Percentiles rank a stretch among this genome's conserved stretches.
phyloP scores from a whole-genome alignment of 2,888 invertebrate species.

The Acrobasis suavella region DNA sequence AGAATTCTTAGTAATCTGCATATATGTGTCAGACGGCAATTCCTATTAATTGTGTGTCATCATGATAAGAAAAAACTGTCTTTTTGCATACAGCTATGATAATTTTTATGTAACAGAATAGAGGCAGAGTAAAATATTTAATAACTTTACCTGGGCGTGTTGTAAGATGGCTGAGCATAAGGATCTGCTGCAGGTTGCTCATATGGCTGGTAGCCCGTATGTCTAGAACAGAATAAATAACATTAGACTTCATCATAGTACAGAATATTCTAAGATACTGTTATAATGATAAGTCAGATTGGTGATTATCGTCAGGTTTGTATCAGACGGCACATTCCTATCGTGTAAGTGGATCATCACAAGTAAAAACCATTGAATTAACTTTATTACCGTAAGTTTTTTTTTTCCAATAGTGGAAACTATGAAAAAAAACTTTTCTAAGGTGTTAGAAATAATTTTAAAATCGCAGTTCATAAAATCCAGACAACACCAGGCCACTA shows the following conservation, averaged over 20 bases:
- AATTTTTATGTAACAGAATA: no score
- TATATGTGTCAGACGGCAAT: constrained; percentile 77
- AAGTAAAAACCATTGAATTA: neutral
- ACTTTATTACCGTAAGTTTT: neutral
- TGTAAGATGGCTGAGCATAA: constrained; percentile 65
- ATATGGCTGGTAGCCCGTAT: constrained; percentile 72
- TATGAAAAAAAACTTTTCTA: no score
- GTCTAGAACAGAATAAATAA: constrained; percentile 45
- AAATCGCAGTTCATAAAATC: no score
- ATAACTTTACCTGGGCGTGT: constrained; percentile 54
- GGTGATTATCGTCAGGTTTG: constrained; percentile 68
- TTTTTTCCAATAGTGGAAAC: neutral
- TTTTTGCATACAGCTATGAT: no score
- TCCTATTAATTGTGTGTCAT: constrained; percentile 57
- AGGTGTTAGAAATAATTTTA: no score
- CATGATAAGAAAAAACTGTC: neutral
- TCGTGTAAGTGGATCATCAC: constrained; percentile 75
- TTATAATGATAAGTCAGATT: constrained; percentile 46
- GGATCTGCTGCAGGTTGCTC: constrained; percentile 65
- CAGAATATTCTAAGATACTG: neutral
- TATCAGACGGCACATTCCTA: constrained; percentile 82
- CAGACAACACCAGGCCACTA: no score
- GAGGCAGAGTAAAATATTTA: neutral
- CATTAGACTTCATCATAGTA: neutral
- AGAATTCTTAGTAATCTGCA: constrained; percentile 66